Evolutionary conservation across 2,113 vertebrate species (phyloP).

Genomic region (Clarias magur): DNA sequence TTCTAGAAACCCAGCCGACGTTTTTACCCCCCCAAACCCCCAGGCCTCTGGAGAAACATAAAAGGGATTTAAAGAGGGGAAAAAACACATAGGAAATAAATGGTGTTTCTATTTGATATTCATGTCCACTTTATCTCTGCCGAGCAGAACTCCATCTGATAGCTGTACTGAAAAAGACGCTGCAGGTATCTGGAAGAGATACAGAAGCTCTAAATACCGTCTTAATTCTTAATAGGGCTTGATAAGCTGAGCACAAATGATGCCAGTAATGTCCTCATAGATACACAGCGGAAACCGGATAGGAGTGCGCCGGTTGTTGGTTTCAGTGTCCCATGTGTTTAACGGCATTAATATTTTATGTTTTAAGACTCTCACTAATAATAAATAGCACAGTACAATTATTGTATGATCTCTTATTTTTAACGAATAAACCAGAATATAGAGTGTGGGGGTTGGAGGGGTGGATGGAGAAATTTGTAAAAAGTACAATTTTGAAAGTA

Average conservation of each 20-base stretch:
- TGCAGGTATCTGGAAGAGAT: constrained; percentile 26
- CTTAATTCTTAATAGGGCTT: background rate
- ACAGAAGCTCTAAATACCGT: constrained; percentile 9
- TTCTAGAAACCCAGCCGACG: constrained; percentile 48
- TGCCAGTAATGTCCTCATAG: background rate
- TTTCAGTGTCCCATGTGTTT: background rate
- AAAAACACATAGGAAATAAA: constrained; percentile 32
- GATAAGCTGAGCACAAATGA: background rate
- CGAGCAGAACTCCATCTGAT: constrained; percentile 32
- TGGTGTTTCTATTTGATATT: constrained; percentile 46
- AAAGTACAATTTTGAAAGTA: too few species aligned
- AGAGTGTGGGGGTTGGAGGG: too few species aligned
- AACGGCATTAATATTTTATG: background rate
- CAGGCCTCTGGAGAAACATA: constrained; percentile 41
- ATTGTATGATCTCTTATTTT: background rate
- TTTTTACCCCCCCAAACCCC: background rate
- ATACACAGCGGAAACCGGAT: background rate
- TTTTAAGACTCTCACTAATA: background rate
- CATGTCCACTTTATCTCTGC: constrained; percentile 38
- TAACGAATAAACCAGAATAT: background rate
- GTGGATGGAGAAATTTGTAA: too few species aligned
- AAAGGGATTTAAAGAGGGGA: constrained; percentile 30
- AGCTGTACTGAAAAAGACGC: constrained; percentile 15
- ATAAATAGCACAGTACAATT: background rate
- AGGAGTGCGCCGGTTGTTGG: background rate